Base-by-base conservation (phyloP, 2,797 vertebrate genomes). In the Buphagus erythrorhynchus region DNA sequence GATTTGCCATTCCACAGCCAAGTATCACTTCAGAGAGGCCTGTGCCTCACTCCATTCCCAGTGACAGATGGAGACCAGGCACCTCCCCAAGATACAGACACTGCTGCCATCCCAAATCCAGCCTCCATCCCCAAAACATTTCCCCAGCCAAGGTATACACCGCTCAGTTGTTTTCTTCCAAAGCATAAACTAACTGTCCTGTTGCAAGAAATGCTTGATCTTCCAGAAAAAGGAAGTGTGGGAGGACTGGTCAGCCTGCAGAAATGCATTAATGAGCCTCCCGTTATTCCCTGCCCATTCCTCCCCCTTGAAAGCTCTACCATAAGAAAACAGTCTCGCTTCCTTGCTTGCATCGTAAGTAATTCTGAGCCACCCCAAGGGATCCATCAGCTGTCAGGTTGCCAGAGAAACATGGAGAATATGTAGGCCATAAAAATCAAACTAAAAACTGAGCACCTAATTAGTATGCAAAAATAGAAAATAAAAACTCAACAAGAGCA, bases 351-450 rank as follows among this genome's bases (percentile, higher is more conserved):
- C 97, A 97, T 98, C 84, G 24, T 94, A 98, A 98, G 95, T 97
- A 95, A 96, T 97, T 97, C 96, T 93, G 90, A 97, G 92, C 86
- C 95, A 96, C 92, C 98, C 97, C 97, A 33, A 96, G 97, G 97
- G 98, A 98, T 91, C 96, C 96, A 98, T 98, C 97, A 98, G 97
- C 98, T 98, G 98, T 98, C 98, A 98, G 95, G 92, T 96, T 97
- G 97, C 97, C 96, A 96, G 98, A 98, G 97, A 98, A 98, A 98
- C 95, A 96, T 96, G 92, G 97, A 95, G 98, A 98, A 98, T 98
- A 98, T 98, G 97, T 98, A 98, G 98, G 98, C 97, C 97, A 98
- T 98, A 98, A 98, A 97, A 98, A 97, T 96, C 97, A 98, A 97
- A 96, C 97, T 95, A 92, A 97, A 96, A 97, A 90, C 92, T 81